Base-by-base conservation (phyloP, 2,113 vertebrate genomes). In the Bambusicola thoracicus region DNA sequence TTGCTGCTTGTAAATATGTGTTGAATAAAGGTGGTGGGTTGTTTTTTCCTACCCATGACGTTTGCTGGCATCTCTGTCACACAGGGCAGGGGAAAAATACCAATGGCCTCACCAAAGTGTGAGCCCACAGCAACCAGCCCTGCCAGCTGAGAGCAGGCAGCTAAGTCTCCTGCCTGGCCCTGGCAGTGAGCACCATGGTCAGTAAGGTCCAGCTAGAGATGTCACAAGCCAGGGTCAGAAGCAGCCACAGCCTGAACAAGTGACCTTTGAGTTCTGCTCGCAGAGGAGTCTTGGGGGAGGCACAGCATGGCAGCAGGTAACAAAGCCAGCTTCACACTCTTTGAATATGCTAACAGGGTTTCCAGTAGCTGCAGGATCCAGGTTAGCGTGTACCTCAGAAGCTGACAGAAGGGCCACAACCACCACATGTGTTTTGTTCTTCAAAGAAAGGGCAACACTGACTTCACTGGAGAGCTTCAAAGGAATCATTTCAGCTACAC, bases 391-490 rank as follows among this genome's bases (percentile, higher is more conserved):
- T 32, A 59, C 77, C 76, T 70, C 78, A 18, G 85, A 46, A 83
- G 92, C 83, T 78, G 66, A 30, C 70, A 34, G 36, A 46, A 75
- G 56, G 70, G 78, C 62, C 72, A 87, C 13, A 75, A 29, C 61
- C 53, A 55, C 32, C 89, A 67, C 49, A 58, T 36, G 34, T 5
- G 32, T 74, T 91, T 77, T 93, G 94, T 91, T 91, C 92, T 95
- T 95, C 96, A 94, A 95, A 94, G 94, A 94, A 95, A 93, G 79
- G 95, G 91, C 82, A 97, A 80, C 0, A 20, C 89, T 83, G 89
- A 75, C 89, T 93, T 78, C 91, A 83, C 68, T 89, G 84, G 66
- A 44, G 75, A 82, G 82, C 94, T 96, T 94, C 96, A 94, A 96
- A 94, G 91, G 89, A 32, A 3, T 22, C 7, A 80, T 75, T 87